Percentiles rank a stretch among this genome's conserved stretches.
phyloP scores from a whole-genome alignment of 2,797 vertebrate genomes.

The Catostomus latipinnis region DNA sequence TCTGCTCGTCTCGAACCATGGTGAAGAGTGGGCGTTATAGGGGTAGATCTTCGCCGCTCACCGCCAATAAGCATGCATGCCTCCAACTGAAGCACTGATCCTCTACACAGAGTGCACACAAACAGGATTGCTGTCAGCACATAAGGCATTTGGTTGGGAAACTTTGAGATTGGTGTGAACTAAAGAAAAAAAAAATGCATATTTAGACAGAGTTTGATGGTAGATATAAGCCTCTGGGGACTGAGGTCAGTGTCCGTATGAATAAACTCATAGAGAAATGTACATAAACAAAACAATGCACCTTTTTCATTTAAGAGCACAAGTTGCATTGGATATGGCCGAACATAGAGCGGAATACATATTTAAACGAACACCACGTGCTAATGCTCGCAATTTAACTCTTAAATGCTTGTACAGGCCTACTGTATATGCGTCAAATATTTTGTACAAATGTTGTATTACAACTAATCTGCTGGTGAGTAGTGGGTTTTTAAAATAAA shows the following conservation, averaged over 20 bases:
- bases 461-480: background rate
- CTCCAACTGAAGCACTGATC: conserved; percentile 22
- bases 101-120: conserved; percentile 1
- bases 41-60: conserved; percentile 40
- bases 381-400: background rate
- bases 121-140: conserved; percentile 6
- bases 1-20: conserved; percentile 44
- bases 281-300: background rate
- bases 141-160: background rate
- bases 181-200: conserved; percentile 6
- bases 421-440: background rate
- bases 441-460: too few species aligned
- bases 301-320: background rate
- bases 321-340: background rate
- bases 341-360: background rate
- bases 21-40: conserved; percentile 50
- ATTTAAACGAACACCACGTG: background rate
- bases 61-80: conserved; percentile 29
- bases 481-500: background rate
- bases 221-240: background rate
- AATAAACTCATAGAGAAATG: background rate
- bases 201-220: background rate
- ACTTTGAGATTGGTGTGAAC: conserved; percentile 12
- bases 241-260: background rate
- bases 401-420: background rate